Base-by-base conservation (phyloP, 37 sponge, comb jelly and placozoan species). In the Sycon ciliatum region DNA sequence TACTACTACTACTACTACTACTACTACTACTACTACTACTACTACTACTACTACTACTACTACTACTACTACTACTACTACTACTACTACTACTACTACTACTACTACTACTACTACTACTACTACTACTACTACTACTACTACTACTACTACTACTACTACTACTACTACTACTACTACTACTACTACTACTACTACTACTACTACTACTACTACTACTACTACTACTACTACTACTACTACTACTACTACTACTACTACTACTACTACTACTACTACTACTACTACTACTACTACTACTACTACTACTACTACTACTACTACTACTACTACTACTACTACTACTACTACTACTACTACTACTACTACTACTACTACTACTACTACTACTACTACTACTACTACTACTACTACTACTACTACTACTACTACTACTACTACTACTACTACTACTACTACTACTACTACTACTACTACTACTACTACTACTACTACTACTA, bases 1-100 rank as follows among this genome's bases (percentile, higher is more conserved):
- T 46, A 46, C 53, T 46, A 46, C 53, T 46, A 46, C 53, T 46
- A 46, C 53, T 46, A 46, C 53, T 46, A 46, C 53, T 46, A 46
- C 53, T 46, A 46, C 53, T 46, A 46, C 53, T 46, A 46, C 53
- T 46, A 46, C 53, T 46, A 46, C 53, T 46, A 46, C 53, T 46
- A 46, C 53, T 46, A 46, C 53, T 46, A 46, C 53, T 46, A 46
- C 53, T 46, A 46, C 53, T 46, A 46, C 53, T 46, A 46, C 53
- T 46, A 46, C 53, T 46, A 46, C 53, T 46, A 46, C 53, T 46
- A 46, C 53, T 46, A 46, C 53, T 46, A 46, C 53, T 46, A 46
- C 53, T 46, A 46, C 53, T 46, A 46, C 53, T 46, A 46, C 53
- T 46, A 46, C 53, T 46, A 46, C 53, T 46, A 46, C 53, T 46